Evolutionary conservation across 2,113 vertebrate genomes (phyloP).

Genomic region (Microcebus griseorufus): DNA sequence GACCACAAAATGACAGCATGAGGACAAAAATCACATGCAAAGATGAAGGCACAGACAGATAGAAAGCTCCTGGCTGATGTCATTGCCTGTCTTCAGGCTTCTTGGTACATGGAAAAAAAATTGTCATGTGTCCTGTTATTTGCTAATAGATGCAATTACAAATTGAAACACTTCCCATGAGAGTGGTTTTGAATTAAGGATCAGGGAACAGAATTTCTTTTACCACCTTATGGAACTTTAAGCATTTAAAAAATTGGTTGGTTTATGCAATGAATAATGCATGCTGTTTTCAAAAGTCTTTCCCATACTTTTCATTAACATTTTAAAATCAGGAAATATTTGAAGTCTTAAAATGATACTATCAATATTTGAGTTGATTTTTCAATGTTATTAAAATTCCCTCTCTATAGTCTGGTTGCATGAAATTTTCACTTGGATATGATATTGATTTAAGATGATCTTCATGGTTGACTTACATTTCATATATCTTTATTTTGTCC

Average conservation of each 20-base stretch:
- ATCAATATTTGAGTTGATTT: background rate
- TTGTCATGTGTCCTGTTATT: background rate
- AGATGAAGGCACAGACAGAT: background rate
- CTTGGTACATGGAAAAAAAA: background rate
- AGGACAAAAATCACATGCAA: background rate
- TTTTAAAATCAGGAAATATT: constrained; percentile 47
- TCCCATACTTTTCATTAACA: background rate
- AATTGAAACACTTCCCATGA: constrained; percentile 11
- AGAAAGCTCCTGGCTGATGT: background rate
- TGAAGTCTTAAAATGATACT: constrained; percentile 32
- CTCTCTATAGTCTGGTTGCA: background rate
- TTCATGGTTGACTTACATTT: background rate
- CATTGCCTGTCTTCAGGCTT: background rate
- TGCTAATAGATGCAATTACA: background rate
- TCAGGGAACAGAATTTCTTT: constrained; percentile 34
- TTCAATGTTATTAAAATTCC: constrained; percentile 50
- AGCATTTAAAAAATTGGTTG: constrained; percentile 19
- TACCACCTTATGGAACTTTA: background rate
- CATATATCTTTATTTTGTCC: background rate
- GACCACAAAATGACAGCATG: constrained; percentile 25
- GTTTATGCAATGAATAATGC: background rate
- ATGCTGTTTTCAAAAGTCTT: background rate
- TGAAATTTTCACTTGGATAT: constrained; percentile 13
- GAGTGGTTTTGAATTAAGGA: constrained; percentile 32
- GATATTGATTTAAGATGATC: constrained; percentile 26